These are phyloP conservation scores for Agrotis exclamationis DNA, from an alignment of 2,888 invertebrate genomes.

Conservation along the genomic window DNA sequence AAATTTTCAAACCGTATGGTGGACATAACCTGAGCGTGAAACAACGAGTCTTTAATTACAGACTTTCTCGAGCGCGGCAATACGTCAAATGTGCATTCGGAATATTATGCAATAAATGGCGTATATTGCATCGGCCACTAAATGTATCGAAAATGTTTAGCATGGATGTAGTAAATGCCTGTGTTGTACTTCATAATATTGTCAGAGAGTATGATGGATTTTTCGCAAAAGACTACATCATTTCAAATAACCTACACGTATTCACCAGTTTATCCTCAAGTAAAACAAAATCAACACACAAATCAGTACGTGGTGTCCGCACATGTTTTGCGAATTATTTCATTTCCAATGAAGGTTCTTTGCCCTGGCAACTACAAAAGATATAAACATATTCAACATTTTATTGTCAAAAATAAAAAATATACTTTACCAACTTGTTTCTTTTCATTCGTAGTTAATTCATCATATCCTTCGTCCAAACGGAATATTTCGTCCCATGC, in stretches of 20 bases:
- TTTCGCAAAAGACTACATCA: slow-evolving; percentile 23
- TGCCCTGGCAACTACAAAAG: slow-evolving; percentile 29
- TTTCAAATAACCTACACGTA: slow-evolving; percentile 13
- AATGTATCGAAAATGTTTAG: slow-evolving; percentile 30
- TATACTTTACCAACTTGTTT: slow-evolving; percentile 32
- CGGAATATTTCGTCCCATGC: too few relatives aligned
- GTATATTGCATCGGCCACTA: slow-evolving; percentile 27
- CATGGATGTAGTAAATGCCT: slow-evolving; percentile 28
- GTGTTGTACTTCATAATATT: slow-evolving; percentile 32
- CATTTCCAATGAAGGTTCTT: slow-evolving; percentile 22
- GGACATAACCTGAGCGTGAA: slow-evolving; percentile 33
- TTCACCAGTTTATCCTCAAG: slow-evolving; percentile 19
- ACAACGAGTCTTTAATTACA: slow-evolving; percentile 35
- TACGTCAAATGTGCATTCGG: slow-evolving; percentile 36
- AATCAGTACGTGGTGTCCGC: slow-evolving; percentile 29
- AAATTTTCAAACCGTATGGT: slow-evolving; percentile 33
- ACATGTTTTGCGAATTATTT: slow-evolving; percentile 39
- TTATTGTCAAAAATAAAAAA: slow-evolving; percentile 20
- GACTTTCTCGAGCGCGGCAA: slow-evolving; percentile 32
- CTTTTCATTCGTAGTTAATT: slow-evolving; percentile 22
- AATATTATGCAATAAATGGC: slow-evolving; percentile 35
- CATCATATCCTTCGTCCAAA: too few relatives aligned
- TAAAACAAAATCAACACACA: slow-evolving; percentile 26
- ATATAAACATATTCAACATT: slow-evolving; percentile 24
- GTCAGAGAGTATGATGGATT: slow-evolving; percentile 31